Evolutionary conservation across 2,113 vertebrate genomes (phyloP), one percentile per base, ranked within the genome.

Genomic region (Thamnophis sirtalis): DNA sequence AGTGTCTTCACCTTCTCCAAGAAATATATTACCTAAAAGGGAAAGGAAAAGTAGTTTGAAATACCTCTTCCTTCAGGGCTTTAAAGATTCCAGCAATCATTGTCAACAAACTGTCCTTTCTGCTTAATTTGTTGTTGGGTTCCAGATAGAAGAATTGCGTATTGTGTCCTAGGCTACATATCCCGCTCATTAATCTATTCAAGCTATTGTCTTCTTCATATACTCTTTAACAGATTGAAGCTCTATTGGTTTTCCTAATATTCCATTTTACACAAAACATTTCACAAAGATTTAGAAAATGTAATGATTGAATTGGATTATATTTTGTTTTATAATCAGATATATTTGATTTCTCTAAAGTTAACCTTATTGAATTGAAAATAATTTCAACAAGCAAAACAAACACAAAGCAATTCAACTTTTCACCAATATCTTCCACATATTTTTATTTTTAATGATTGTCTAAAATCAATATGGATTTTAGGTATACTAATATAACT

Each of bases 11-110:
- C 94, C 94, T 95, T 96, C 96, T 89, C 89, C 13, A 87, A 63
- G 91, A 94, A 94, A 93, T 24, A 56, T 95, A 95, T 94, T 95
- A 89, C 92, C 86, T 95, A 49, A 95, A 95, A 95, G 56, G 90
- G 55, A 89, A 55, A 73, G 22, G 19, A 87, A 87, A 87, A 84
- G 88, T 38, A 28, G 92, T 88, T 60, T 90, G 3, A 93, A 92
- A 89, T 89, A 58, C 89, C 11, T 89, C 56, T 93, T 87, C 85
- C 92, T 95, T 90, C 58, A 94, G 87, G 93, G 89, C 55, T 94
- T 93, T 91, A 91, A 93, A 94, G 94, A 93, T 95, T 50, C 92
- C 84, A 94, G 53, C 93, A 89, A 58, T 93, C 93, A 56, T 91
- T 94, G 90, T 93, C 95, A 92, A 43, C 90, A 92, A 92, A 89